A percentile compares a stretch with the other conserved stretches of the same genome.
These are phyloP conservation scores for Pterobdella sp. DNA, from an alignment of 2,888 invertebrate genomes.

Conservation along the genomic window DNA sequence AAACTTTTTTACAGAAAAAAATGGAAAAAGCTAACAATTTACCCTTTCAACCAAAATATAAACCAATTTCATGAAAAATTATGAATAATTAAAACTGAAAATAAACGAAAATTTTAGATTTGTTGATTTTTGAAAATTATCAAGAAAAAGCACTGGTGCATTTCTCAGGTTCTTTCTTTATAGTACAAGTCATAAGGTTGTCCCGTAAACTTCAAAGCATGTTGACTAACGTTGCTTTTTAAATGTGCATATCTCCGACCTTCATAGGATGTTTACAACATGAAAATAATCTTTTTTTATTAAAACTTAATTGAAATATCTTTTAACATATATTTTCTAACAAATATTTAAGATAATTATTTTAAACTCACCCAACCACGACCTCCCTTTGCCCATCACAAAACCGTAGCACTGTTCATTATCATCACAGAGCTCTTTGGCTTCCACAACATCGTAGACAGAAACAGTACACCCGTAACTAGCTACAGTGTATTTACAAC, in stretches of 20 bases:
- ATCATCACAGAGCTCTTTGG: conserved; percentile 46
- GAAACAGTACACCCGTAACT: conserved; percentile 48
- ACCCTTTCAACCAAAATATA: too few relatives aligned
- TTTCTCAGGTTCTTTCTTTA: too few relatives aligned
- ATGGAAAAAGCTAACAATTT: too few relatives aligned
- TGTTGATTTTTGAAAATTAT: too few relatives aligned
- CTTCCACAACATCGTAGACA: conserved; percentile 48
- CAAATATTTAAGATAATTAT: neutral
- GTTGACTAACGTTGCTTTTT: conserved; percentile 40
- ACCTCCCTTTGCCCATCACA: conserved; percentile 43
- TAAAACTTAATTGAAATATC: neutral
- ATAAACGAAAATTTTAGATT: too few relatives aligned
- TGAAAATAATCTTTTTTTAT: neutral
- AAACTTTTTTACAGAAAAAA: too few relatives aligned
- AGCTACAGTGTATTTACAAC: conserved; percentile 47
- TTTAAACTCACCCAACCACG: conserved; percentile 48
- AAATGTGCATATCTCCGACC: conserved; percentile 45
- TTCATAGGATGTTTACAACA: conserved; percentile 35
- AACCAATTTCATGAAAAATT: too few relatives aligned
- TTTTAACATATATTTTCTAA: neutral
- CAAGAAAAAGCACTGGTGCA: too few relatives aligned
- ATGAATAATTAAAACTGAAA: too few relatives aligned
- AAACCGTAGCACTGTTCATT: conserved; percentile 48
- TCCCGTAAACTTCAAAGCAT: neutral
- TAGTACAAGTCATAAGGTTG: neutral